A percentile compares a stretch with the other conserved stretches of the same genome.
Conservation (phyloP, 2,113 vertebrate species). For the Odocoileus virginianus region DNA sequence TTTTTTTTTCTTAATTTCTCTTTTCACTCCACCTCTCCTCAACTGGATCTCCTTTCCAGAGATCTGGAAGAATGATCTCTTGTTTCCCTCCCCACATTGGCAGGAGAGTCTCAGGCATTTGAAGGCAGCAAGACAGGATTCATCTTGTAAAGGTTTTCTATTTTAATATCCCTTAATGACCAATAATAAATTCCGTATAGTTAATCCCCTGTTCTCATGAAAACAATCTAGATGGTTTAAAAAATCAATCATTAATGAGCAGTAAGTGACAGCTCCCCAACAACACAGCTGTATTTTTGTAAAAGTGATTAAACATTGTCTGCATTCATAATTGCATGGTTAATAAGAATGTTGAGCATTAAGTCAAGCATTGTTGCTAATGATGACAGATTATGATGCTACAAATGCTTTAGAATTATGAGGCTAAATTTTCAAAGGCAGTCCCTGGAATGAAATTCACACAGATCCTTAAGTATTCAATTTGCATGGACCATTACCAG, state of each 20-base stretch:
- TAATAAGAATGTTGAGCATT: slow-evolving; percentile 67
- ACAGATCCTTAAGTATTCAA: slow-evolving; percentile 61
- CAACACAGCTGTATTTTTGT: slow-evolving; percentile 71
- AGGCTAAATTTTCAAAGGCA: slow-evolving; percentile 62
- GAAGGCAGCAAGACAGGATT: slow-evolving; percentile 18
- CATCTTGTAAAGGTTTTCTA: slow-evolving; percentile 50
- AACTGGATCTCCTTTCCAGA: not conserved
- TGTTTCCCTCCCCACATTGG: not conserved
- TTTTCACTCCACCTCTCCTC: not conserved
- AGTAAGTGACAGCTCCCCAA: slow-evolving; percentile 61
- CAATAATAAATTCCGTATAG: slow-evolving; percentile 53
- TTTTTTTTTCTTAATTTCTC: not conserved
- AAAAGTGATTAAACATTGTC: slow-evolving; percentile 72
- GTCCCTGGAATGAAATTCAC: slow-evolving; percentile 50
- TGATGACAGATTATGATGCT: slow-evolving; percentile 50
- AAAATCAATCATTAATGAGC: slow-evolving; percentile 70
- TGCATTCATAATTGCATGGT: slow-evolving; percentile 57
- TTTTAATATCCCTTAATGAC: slow-evolving; percentile 61
- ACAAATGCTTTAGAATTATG: slow-evolving; percentile 53
- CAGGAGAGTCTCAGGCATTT: not conserved
- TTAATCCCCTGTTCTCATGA: slow-evolving; percentile 67
- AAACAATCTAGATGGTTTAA: slow-evolving; percentile 69
- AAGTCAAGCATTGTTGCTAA: slow-evolving; percentile 67
- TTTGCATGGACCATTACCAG: slow-evolving; percentile 71
- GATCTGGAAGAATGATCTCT: not conserved